Base-by-base conservation (phyloP, 2,113 vertebrate species). In the Pterocles gutturalis region DNA sequence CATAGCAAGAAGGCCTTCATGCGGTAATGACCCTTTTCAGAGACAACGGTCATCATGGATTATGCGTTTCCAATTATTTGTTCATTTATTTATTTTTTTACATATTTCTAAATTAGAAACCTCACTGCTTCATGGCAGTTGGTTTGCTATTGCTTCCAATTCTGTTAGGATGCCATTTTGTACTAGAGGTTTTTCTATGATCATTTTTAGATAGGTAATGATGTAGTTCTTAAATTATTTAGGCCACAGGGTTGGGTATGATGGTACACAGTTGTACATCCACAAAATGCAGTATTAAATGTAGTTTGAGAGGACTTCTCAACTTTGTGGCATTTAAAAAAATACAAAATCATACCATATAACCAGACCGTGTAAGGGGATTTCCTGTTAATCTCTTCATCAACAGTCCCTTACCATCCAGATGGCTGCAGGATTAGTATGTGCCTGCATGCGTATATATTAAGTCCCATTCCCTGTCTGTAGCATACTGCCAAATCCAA, bases 21-120 rank as follows among this genome's bases (percentile, higher is more conserved):
- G 98, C 98, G 98, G 98, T 98, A 98, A 98, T 97, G 97, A 98
- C 98, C 98, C 98, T 98, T 98, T 99, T 98, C 98, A 98, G 98
- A 98, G 98, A 98, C 98, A 98, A 99, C 98, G 98, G 98, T 98
- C 98, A 97, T 98, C 97, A 98, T 98, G 97, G 98, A 98, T 98
- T 98, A 98, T 98, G 98, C 98, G 97, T 98, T 98, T 98, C 98
- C 98, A 98, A 98, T 98, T 98, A 98, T 98, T 98, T 98, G 98
- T 98, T 98, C 97, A 98, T 98, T 98, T 98, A 98, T 98, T 98
- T 98, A 91, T 98, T 98, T 98, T 98, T 98, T 97, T 98, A 98
- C 98, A 97, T 98, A 91, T 98, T 98, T 98, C 97, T 98, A 98
- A 98, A 98, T 98, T 96, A 98, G 98, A 98, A 98, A 98, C 98